These are phyloP conservation scores for Margaritifera margaritifera DNA, from an alignment of 2,888 invertebrate genomes.

Conservation along the genomic window DNA sequence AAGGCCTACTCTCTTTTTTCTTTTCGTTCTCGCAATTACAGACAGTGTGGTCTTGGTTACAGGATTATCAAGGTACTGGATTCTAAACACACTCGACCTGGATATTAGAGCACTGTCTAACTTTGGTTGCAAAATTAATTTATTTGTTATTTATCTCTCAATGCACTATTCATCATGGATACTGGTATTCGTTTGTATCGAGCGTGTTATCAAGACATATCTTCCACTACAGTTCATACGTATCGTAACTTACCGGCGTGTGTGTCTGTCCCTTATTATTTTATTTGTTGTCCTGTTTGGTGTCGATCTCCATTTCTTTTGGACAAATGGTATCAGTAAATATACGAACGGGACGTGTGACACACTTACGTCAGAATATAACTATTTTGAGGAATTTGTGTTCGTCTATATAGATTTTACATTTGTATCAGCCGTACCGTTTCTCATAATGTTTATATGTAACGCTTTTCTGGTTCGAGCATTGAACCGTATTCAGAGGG, in stretches of 20 bases:
- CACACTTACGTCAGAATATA: slow-evolving; percentile 29
- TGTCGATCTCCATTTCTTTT: no score
- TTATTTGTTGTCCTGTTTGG: no score
- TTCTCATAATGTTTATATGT: slow-evolving; percentile 36
- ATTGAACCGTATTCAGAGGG: slow-evolving; percentile 21
- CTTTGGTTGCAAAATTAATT: no score
- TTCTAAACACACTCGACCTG: slow-evolving; percentile 25
- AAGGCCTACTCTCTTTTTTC: slow-evolving; percentile 40
- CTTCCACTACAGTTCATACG: slow-evolving; percentile 20
- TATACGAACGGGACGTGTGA: slow-evolving; percentile 30
- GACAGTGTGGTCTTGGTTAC: no score
- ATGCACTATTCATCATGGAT: no score
- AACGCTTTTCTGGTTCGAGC: slow-evolving; percentile 33
- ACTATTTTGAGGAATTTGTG: slow-evolving; percentile 41
- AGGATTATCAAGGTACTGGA: no score
- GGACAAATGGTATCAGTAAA: slow-evolving; percentile 45
- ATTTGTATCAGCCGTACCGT: slow-evolving; percentile 35
- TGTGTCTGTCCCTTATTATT: slow-evolving; percentile 41
- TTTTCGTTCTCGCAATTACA: slow-evolving; percentile 36
- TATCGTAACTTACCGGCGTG: slow-evolving; percentile 14
- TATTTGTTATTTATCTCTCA: no score
- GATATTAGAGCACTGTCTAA: slow-evolving; percentile 32
- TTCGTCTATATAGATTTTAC: slow-evolving; percentile 46
- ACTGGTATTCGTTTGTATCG: no score
- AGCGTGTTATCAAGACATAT: no score